phyloP scores from a whole-genome alignment of 64 coral and sea anemone species.

The Montipora sp. region DNA sequence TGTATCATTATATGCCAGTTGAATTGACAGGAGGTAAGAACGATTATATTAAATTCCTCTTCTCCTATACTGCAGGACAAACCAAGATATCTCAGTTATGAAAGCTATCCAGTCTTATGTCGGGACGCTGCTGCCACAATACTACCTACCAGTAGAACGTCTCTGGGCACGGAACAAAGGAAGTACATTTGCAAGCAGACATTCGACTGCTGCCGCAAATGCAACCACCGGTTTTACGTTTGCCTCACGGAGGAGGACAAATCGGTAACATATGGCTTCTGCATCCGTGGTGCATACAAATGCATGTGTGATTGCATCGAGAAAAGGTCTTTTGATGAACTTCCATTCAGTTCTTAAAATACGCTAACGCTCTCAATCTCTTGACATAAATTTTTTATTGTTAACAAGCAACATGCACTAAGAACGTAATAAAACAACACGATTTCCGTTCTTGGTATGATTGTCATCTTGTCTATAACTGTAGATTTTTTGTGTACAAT shows the following conservation, averaged over 20 bases:
- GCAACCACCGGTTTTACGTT: background rate
- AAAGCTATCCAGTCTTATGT: conserved; percentile 4
- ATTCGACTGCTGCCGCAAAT: conserved; percentile 33
- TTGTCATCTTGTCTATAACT: too few relatives aligned
- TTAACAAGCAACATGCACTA: too few relatives aligned
- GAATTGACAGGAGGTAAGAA: too few relatives aligned
- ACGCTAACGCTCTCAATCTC: too few relatives aligned
- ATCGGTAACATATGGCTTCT: background rate
- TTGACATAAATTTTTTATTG: too few relatives aligned
- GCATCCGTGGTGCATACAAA: conserved; percentile 16
- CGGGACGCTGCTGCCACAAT: background rate
- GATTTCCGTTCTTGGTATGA: too few relatives aligned
- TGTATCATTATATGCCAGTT: too few relatives aligned
- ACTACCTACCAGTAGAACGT: background rate
- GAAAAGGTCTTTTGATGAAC: background rate
- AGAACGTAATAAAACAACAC: too few relatives aligned
- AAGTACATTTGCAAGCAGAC: conserved; percentile 10
- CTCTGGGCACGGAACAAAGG: too few relatives aligned
- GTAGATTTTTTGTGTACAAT: too few relatives aligned
- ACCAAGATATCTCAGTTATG: conserved; percentile 6
- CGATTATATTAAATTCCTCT: background rate
- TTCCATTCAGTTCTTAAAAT: background rate
- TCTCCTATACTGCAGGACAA: background rate
- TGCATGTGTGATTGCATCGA: conserved; percentile 39
- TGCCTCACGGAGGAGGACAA: background rate